These are phyloP conservation scores for Grapholita molesta DNA, from an alignment of 1,140 invertebrate genomes.

Conservation along the genomic window DNA sequence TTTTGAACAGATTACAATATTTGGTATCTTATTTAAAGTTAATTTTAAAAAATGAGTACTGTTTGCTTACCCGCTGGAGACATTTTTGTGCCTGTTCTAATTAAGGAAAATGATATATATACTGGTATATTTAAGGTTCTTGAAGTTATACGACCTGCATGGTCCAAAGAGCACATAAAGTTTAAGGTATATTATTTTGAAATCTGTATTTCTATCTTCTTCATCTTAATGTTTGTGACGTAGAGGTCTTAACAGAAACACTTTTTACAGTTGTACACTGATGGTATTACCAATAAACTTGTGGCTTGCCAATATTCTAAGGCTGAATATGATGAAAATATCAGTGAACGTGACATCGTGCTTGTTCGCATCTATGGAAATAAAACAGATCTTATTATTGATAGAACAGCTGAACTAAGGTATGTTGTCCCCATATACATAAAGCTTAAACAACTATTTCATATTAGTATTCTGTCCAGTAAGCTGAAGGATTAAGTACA, in stretches of 20 bases:
- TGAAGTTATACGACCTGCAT: conserved; percentile 63
- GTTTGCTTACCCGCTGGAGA: conserved; percentile 46
- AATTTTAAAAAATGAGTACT: conserved; percentile 37
- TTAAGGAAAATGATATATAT: conserved; percentile 60
- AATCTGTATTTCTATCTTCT: too few relatives aligned
- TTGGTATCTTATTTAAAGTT: conserved; percentile 5
- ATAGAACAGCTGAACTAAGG: conserved; percentile 90
- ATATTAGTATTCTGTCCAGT: too few relatives aligned
- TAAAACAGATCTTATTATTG: conserved; percentile 95
- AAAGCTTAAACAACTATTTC: too few relatives aligned
- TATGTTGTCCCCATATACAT: conserved; percentile 76
- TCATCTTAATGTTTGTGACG: conserved; percentile 11
- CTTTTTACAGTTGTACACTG: conserved; percentile 89
- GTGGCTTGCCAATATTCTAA: conserved; percentile 82
- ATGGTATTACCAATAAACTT: conserved; percentile 97
- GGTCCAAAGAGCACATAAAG: conserved; percentile 60
- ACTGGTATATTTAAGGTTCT: conserved; percentile 67
- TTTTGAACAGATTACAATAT: not conserved
- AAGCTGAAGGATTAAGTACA: too few relatives aligned
- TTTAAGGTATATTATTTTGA: conserved; percentile 59
- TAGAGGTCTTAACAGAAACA: conserved; percentile 26
- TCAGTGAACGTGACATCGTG: conserved; percentile 83
- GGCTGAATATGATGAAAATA: conserved; percentile 42
- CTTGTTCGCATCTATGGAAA: conserved; percentile 95
- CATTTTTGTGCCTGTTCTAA: conserved; percentile 54